Conservation (phyloP, 2,888 invertebrate species). For the Melanchra persicariae region DNA sequence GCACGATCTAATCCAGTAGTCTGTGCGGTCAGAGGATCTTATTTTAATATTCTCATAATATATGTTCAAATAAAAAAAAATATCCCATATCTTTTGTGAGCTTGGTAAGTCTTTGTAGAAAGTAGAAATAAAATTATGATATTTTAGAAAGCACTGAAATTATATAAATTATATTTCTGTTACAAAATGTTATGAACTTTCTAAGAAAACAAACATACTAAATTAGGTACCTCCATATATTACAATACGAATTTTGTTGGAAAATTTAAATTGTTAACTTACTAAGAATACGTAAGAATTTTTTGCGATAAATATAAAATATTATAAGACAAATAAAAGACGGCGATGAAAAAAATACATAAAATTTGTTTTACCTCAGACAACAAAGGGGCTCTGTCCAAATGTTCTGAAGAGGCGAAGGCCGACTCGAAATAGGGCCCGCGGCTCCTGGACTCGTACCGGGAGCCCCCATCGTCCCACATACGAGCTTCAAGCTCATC, state of each 20-base stretch:
- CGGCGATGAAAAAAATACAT: constrained; percentile 24
- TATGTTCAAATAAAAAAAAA: too few relatives aligned
- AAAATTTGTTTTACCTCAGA: constrained; percentile 80
- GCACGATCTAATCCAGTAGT: too few relatives aligned
- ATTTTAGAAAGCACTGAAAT: constrained; percentile 8
- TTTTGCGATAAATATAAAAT: constrained; percentile 11
- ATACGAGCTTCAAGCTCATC: constrained; percentile 88
- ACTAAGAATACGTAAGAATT: not conserved
- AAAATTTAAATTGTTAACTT: not conserved
- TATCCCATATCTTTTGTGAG: too few relatives aligned
- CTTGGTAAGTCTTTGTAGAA: not conserved
- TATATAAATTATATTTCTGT: not conserved
- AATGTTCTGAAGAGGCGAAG: constrained; percentile 86
- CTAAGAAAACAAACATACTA: constrained; percentile 1
- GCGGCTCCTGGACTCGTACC: constrained; percentile 82
- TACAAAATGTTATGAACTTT: constrained; percentile 11
- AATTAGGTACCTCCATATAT: not conserved
- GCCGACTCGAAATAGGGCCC: constrained; percentile 85
- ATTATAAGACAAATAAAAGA: constrained; percentile 7
- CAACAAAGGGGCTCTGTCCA: constrained; percentile 86
- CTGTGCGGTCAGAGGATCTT: too few relatives aligned
- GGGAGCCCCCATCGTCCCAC: constrained; percentile 87
- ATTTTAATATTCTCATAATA: too few relatives aligned
- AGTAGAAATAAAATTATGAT: not conserved
- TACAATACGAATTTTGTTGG: not conserved